Evolutionary conservation across 2,888 invertebrate species (phyloP).

Genomic region (Nymphalis urticae): DNA sequence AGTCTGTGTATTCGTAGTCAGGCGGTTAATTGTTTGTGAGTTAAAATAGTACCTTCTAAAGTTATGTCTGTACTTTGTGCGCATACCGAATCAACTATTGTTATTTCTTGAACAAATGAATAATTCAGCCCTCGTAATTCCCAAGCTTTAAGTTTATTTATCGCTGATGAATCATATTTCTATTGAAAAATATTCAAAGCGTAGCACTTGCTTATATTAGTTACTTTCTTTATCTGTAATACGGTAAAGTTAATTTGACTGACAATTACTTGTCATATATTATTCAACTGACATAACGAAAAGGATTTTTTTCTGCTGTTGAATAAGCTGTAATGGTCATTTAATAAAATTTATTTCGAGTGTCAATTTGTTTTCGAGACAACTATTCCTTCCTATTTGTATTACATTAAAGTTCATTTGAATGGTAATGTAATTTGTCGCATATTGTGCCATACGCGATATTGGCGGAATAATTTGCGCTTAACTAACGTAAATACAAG

Average conservation of each 20-base stretch:
- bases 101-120: slow-evolving; percentile 55
- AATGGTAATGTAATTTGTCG: too few relatives aligned
- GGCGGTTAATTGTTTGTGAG: slow-evolving; percentile 37
- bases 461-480: too few relatives aligned
- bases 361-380: too few relatives aligned
- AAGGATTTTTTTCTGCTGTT: too few relatives aligned
- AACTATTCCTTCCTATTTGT: too few relatives aligned
- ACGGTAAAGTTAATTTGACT: not conserved
- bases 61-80: slow-evolving; percentile 53
- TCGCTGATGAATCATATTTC: slow-evolving; percentile 51
- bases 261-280: too few relatives aligned
- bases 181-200: slow-evolving; percentile 31
- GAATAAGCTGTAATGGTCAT: too few relatives aligned
- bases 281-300: too few relatives aligned
- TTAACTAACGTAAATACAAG: too few relatives aligned
- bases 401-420: too few relatives aligned
- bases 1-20: slow-evolving; percentile 14
- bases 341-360: too few relatives aligned
- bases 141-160: slow-evolving; percentile 54
- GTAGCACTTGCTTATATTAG: slow-evolving; percentile 12
- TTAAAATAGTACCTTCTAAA: slow-evolving; percentile 43
- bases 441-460: too few relatives aligned
- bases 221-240: slow-evolving; percentile 29
- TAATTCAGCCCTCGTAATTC: slow-evolving; percentile 60
- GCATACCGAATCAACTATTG: slow-evolving; percentile 54